phyloP scores from a whole-genome alignment of 1,140 invertebrate species.

The Zaprionus nigranus region DNA sequence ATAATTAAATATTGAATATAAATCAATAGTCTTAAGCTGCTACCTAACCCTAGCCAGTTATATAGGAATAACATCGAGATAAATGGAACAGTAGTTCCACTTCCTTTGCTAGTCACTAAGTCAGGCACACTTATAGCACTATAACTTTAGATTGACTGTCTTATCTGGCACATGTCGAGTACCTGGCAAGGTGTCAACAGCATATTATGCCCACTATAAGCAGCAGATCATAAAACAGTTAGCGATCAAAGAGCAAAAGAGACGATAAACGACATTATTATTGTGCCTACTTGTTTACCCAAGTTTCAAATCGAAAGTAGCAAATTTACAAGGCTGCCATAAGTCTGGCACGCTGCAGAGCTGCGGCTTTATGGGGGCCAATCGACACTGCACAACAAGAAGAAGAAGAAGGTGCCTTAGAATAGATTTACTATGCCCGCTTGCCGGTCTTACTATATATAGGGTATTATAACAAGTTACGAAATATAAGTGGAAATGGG shows the following conservation, averaged over 20 bases:
- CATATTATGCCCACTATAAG: neutral
- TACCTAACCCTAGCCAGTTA: too few species aligned
- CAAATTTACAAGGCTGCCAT: conserved; percentile 3
- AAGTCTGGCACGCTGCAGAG: conserved; percentile 2
- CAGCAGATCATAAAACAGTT: conserved; percentile 8
- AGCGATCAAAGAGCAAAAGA: neutral
- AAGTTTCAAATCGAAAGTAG: conserved; percentile 8
- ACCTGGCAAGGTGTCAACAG: neutral
- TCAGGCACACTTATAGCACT: neutral
- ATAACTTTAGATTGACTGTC: neutral
- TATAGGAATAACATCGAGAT: too few species aligned
- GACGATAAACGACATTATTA: neutral
- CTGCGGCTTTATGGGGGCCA: neutral
- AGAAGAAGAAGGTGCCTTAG: too few species aligned
- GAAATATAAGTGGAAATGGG: neutral
- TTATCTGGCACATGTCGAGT: neutral
- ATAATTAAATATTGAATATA: too few species aligned
- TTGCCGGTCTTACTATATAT: neutral
- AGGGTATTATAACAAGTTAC: conserved; percentile 28
- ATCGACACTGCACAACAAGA: neutral
- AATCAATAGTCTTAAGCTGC: too few species aligned
- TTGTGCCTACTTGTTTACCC: neutral
- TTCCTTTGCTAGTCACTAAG: neutral
- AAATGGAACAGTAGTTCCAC: neutral
- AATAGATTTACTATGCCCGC: neutral